These are phyloP conservation scores for Smutsia temminckii DNA, from an alignment of 2,797 vertebrate species.

Conservation along the genomic window DNA sequence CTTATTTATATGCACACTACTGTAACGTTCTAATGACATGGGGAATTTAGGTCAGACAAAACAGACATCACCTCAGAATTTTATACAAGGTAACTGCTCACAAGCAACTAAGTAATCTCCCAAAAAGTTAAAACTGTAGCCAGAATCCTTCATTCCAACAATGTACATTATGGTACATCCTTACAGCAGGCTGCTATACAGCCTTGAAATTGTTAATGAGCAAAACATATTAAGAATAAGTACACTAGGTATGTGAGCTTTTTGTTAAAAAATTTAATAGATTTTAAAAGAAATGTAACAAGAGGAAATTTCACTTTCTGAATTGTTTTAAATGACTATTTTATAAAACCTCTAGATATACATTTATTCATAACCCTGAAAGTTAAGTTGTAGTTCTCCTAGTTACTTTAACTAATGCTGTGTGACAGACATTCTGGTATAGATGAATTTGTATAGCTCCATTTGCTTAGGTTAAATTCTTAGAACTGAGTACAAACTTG, in stretches of 20 bases:
- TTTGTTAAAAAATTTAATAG: background rate
- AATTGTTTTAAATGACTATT: background rate
- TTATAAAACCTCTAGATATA: background rate
- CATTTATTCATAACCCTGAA: background rate
- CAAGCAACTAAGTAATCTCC: background rate
- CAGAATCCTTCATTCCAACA: background rate
- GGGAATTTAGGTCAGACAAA: background rate
- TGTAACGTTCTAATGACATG: background rate
- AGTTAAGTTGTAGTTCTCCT: background rate
- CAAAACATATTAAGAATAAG: conserved; percentile 8
- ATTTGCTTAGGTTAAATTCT: conserved; percentile 5
- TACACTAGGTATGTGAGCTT: background rate
- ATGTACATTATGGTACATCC: background rate
- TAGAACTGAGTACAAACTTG: background rate
- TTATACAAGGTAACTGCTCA: background rate
- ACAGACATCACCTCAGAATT: conserved; percentile 7
- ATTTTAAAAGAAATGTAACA: background rate
- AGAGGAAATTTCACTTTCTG: background rate
- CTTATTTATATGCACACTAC: background rate
- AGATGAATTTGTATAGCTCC: background rate
- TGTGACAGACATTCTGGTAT: background rate
- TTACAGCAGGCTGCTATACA: background rate
- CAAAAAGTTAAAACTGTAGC: background rate
- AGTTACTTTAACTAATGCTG: background rate
- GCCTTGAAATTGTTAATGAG: background rate